A percentile compares a stretch with the other conserved stretches of the same genome.
phyloP scores from a whole-genome alignment of 2,797 vertebrate genomes.

The Scleropages formosus region DNA sequence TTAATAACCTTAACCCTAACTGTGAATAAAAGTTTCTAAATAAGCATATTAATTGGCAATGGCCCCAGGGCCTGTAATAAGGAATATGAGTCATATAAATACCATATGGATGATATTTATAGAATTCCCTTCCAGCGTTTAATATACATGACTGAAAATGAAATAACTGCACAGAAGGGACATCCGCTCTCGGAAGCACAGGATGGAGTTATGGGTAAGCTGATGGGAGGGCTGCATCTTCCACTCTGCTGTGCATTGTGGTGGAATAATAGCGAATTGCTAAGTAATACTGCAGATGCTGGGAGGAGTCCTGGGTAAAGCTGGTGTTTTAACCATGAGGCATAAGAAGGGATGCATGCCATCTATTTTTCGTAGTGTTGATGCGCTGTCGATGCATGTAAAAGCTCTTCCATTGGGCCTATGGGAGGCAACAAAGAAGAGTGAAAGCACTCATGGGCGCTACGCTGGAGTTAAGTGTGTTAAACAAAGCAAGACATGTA shows the following conservation, averaged over 20 bases:
- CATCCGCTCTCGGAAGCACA: background rate
- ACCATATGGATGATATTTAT: constrained; percentile 5
- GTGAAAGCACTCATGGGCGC: background rate
- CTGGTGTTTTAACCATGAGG: background rate
- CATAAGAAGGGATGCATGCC: background rate
- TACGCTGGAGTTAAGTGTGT: background rate
- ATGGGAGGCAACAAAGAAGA: too few relatives aligned
- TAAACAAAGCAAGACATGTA: background rate
- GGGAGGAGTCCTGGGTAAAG: background rate
- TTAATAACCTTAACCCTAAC: background rate
- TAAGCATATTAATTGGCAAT: background rate
- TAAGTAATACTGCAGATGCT: background rate
- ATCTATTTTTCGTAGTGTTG: too few relatives aligned
- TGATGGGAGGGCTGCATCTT: background rate
- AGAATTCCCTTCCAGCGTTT: background rate
- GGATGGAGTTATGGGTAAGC: background rate
- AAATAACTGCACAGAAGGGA: background rate
- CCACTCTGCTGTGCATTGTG: background rate
- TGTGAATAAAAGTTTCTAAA: constrained; percentile 17
- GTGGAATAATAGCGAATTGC: background rate
- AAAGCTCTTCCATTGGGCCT: too few relatives aligned
- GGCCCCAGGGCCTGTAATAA: background rate
- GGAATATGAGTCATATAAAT: background rate
- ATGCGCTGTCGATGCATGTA: too few relatives aligned
- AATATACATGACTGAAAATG: constrained; percentile 1